These are phyloP conservation scores for Nasonia longicornis DNA, from an alignment of 1,140 invertebrate genomes.

Conservation along the genomic window DNA sequence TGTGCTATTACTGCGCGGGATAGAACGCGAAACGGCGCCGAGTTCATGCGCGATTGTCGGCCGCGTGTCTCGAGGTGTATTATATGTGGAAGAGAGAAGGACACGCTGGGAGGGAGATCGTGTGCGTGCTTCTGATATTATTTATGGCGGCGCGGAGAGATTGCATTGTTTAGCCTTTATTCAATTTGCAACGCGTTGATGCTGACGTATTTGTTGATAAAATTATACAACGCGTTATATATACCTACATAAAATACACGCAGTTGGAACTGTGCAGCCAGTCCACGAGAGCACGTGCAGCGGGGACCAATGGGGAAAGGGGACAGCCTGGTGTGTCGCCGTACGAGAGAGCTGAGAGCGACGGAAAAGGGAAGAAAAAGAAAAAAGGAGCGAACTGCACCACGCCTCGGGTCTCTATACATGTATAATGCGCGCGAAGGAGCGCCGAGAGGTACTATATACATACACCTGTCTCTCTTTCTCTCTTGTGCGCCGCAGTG, in stretches of 20 bases:
- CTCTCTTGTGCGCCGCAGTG: slow-evolving; percentile 17
- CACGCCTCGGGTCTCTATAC: slow-evolving; percentile 60
- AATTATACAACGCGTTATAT: not conserved
- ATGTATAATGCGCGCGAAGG: slow-evolving; percentile 43
- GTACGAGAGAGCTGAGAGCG: not conserved
- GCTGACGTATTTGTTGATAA: not conserved
- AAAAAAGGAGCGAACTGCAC: slow-evolving; percentile 38
- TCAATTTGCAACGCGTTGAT: slow-evolving; percentile 3
- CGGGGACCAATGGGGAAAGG: slow-evolving; percentile 57
- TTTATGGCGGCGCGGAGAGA: not conserved
- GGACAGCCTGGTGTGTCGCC: slow-evolving; percentile 48
- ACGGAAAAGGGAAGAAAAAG: slow-evolving; percentile 57
- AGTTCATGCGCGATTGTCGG: not conserved
- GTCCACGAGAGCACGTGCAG: not conserved
- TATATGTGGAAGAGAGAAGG: not conserved
- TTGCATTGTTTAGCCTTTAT: slow-evolving; percentile 15
- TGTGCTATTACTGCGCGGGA: not conserved
- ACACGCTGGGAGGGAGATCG: not conserved
- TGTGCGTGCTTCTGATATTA: not conserved
- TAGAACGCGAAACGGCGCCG: not conserved
- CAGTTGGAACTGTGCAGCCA: slow-evolving; percentile 28
- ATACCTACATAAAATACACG: no score
- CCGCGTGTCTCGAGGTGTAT: not conserved
- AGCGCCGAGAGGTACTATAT: slow-evolving; percentile 48
- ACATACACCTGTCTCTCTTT: slow-evolving; percentile 40